Percentiles rank a stretch among this genome's conserved stretches.
These are phyloP conservation scores for Colossoma macropomum DNA, from an alignment of 2,113 vertebrate species.

Conservation along the genomic window DNA sequence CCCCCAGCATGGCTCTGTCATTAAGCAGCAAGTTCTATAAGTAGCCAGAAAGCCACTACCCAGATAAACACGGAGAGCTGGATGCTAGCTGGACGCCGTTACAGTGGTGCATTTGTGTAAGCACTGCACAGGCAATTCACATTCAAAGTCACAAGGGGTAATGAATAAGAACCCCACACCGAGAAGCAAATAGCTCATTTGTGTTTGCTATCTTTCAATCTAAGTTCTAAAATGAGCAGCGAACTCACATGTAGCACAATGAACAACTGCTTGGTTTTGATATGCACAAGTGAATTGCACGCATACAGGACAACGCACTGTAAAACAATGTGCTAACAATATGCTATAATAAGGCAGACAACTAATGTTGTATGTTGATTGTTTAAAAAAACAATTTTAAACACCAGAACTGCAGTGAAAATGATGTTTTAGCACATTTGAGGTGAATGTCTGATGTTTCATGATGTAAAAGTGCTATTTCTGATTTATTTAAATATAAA, in stretches of 20 bases:
- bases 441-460: too few relatives aligned
- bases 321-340: background rate
- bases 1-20: constrained; percentile 65
- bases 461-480: too few relatives aligned
- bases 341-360: too few relatives aligned
- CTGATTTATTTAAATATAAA: too few relatives aligned
- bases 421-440: too few relatives aligned
- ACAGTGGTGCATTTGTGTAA: constrained; percentile 66
- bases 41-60: constrained; percentile 72
- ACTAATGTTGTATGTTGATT: too few relatives aligned
- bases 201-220: constrained; percentile 28
- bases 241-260: background rate
- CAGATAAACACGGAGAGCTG: constrained; percentile 72
- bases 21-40: constrained; percentile 75
- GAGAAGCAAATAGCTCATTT: constrained; percentile 11
- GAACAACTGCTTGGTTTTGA: background rate
- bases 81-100: constrained; percentile 66
- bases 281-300: constrained; percentile 6
- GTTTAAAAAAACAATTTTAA: too few relatives aligned
- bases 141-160: constrained; percentile 41
- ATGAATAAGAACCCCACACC: constrained; percentile 40
- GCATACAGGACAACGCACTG: background rate
- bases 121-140: constrained; percentile 57
- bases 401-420: too few relatives aligned
- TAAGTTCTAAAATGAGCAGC: constrained; percentile 7